phyloP scores from a whole-genome alignment of 1,140 invertebrate genomes.

The Sipha flava region DNA sequence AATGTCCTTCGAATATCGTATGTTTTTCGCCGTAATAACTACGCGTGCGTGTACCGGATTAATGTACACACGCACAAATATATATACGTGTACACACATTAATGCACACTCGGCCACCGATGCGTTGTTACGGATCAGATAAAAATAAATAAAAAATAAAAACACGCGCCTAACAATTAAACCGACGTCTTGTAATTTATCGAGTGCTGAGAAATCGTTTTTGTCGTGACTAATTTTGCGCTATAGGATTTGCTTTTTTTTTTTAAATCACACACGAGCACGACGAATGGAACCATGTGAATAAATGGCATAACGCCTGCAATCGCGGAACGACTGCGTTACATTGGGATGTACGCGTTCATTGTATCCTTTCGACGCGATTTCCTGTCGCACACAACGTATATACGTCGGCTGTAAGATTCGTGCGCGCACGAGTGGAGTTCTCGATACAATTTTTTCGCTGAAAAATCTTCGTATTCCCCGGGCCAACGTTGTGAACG shows the following conservation, averaged over 20 bases:
- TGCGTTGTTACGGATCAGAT: background rate
- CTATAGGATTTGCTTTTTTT: background rate
- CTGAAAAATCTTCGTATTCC: no score
- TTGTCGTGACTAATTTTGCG: background rate
- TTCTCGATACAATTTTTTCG: no score
- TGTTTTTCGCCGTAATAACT: background rate
- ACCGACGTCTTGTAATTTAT: constrained; percentile 2
- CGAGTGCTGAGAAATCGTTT: background rate
- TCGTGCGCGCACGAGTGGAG: no score
- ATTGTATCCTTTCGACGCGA: background rate
- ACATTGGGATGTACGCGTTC: no score
- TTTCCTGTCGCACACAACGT: background rate
- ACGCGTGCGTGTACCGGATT: background rate
- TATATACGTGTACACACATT: background rate
- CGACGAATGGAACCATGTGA: background rate
- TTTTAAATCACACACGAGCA: background rate
- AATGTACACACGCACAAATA: background rate
- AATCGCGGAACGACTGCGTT: background rate
- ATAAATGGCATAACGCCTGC: background rate
- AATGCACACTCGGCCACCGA: background rate
- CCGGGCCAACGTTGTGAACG: no score
- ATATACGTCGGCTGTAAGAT: no score
- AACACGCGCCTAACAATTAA: background rate
- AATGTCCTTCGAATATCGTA: background rate
- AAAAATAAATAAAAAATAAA: background rate